Conservation (phyloP, 2,113 vertebrate genomes). For the Elanoides forficatus region DNA sequence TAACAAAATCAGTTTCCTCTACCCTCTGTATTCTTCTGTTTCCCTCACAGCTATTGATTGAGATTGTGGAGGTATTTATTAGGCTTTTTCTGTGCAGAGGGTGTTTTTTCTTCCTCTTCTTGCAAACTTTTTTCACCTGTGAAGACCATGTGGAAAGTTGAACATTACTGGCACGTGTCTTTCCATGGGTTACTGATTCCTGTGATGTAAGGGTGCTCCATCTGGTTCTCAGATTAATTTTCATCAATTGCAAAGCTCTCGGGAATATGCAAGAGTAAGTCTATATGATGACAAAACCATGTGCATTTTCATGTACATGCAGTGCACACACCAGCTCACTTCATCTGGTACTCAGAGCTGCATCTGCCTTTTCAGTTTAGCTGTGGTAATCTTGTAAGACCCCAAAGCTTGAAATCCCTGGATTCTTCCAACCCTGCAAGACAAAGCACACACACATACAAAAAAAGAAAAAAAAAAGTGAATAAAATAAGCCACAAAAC, state of each 20-base stretch:
- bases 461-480: neutral
- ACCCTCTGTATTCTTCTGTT: neutral
- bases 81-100: neutral
- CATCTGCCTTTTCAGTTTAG: conserved; percentile 11
- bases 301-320: neutral
- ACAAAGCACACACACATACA: neutral
- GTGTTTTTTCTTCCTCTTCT: conserved; percentile 66
- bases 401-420: conserved; percentile 21
- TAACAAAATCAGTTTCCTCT: conserved; percentile 7
- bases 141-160: conserved; percentile 56
- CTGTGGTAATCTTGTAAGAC: neutral
- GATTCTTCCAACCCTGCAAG: conserved; percentile 65
- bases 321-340: conserved; percentile 1
- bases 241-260: conserved; percentile 66
- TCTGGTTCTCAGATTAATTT: conserved; percentile 64
- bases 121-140: conserved; percentile 63
- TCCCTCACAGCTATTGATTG: neutral
- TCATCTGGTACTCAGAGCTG: conserved; percentile 8
- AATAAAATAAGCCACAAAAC: neutral
- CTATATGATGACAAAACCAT: neutral
- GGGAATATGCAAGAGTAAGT: conserved; percentile 21
- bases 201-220: conserved; percentile 53
- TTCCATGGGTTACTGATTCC: conserved; percentile 53
- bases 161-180: conserved; percentile 42
- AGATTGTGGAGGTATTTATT: conserved; percentile 54